Percentiles rank a stretch among this genome's conserved stretches.
Evolutionary conservation across 1,140 invertebrate species (phyloP).

Genomic region (Apis laboriosa): DNA sequence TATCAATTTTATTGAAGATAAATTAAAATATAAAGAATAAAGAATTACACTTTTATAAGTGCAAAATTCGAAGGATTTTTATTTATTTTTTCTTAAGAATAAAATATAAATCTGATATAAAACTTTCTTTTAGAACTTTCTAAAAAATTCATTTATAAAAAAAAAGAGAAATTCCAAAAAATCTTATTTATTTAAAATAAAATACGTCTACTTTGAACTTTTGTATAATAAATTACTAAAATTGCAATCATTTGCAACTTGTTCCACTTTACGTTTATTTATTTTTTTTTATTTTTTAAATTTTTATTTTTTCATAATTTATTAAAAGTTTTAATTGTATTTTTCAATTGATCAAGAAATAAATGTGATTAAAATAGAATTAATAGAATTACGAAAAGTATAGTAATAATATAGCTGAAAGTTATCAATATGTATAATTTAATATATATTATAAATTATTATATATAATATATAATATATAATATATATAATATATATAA

Average conservation of each 20-base stretch:
- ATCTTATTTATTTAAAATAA: background rate
- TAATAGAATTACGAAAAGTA: slow-evolving; percentile 11
- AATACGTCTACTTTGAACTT: background rate
- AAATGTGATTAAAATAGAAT: background rate
- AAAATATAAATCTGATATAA: background rate
- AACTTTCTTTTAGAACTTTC: background rate
- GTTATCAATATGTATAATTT: too few species aligned
- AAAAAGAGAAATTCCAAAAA: background rate
- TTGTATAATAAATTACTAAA: background rate
- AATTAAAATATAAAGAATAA: background rate
- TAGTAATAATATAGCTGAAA: background rate
- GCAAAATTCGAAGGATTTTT: background rate
- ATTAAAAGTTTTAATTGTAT: background rate
- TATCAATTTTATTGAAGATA: too few species aligned
- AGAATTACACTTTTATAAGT: background rate
- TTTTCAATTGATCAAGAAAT: background rate
- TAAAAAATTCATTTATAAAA: background rate
- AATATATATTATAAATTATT: too few species aligned
- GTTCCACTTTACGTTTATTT: background rate
- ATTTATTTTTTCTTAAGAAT: background rate
- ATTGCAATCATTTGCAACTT: background rate
- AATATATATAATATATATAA: background rate
- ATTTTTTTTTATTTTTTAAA: background rate
- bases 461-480: too few species aligned
- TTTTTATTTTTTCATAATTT: background rate